Evolutionary conservation across 2,113 vertebrate species (phyloP), one percentile per base, ranked within the genome.

Genomic region (Rostratula benghalensis): DNA sequence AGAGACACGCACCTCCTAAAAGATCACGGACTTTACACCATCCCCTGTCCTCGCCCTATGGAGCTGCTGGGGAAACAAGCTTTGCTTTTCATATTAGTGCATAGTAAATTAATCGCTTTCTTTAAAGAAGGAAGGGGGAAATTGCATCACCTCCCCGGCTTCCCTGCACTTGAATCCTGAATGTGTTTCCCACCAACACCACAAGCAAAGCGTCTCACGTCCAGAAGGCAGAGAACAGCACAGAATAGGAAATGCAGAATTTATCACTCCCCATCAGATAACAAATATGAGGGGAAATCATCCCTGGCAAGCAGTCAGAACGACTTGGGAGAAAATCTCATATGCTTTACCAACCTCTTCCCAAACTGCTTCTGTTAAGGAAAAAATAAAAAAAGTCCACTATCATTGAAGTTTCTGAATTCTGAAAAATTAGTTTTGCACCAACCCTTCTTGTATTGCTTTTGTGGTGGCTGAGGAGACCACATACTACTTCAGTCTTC

Each of bases 41-140:
- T 65, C 50, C 21, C 10, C 25, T 0, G 2, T 46, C 45, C 65
- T 61, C 0, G 0, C 60, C 77, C 77, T 0, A 3, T 0, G 0
- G 81, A 93, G 30, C 59, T 1, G 2, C 50, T 45, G n/a, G 39
- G 30, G n/a, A 86, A 45, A 78, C 0, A 0, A 84, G 57, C 69
- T 39, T 84, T 60, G 33, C 19, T 81, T 75, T 75, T 94, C 39
- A 3, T 73, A 71, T n/a, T n/a, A 79, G 21, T 0, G 0, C 25
- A 84, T 0, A 78, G 41, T 81, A 90, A 80, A 90, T 77, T 22
- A 63, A 94, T 37, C 8, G 39, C 21, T 64, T 73, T 43, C 30
- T 67, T 83, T 92, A 75, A 43, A 79, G 73, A 86, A 76, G 28
- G 50, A 70, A 81, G 30, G 11, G 20, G 56, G 28, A 48, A 80